Conservation (phyloP, 2,888 invertebrate species). For the Tromatobia lineatoria region DNA sequence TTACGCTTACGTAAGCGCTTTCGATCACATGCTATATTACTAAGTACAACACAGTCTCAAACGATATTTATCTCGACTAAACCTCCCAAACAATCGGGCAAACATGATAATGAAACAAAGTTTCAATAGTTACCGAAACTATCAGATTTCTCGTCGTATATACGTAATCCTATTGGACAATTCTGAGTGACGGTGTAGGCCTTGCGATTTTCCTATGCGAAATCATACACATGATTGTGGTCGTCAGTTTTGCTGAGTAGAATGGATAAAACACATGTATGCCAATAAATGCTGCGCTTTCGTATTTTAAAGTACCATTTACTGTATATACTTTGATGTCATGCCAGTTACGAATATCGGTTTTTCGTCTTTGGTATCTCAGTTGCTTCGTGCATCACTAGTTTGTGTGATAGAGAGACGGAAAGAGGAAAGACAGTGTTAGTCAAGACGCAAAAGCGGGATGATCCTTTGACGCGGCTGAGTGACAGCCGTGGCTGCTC, state of each 20-base stretch:
- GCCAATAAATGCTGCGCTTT: conserved; percentile 5
- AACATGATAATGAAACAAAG: no score
- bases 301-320: conserved; percentile 25
- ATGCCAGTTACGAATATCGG: conserved; percentile 27
- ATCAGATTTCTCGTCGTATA: conserved; percentile 28
- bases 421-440: conserved; percentile 31
- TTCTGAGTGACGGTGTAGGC: conserved; percentile 12
- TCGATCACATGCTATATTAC: background rate
- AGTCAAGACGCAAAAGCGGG: conserved; percentile 57
- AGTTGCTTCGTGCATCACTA: conserved; percentile 33
- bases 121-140: no score
- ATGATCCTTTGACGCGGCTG: conserved; percentile 78
- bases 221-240: conserved; percentile 35
- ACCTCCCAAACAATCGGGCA: background rate
- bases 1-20: conserved; percentile 27
- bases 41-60: conserved; percentile 12
- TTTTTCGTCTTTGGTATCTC: conserved; percentile 60
- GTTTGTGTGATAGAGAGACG: conserved; percentile 40
- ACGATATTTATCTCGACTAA: conserved; percentile 10
- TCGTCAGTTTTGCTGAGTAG: conserved; percentile 12
- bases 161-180: conserved; percentile 45
- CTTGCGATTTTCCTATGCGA: conserved; percentile 22
- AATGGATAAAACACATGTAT: conserved; percentile 1
- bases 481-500: conserved; percentile 78
- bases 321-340: background rate